Percentiles rank a stretch among this genome's conserved stretches.
phyloP scores from a whole-genome alignment of 2,797 vertebrate genomes.

The Sternarchorhynchus goeldii region DNA sequence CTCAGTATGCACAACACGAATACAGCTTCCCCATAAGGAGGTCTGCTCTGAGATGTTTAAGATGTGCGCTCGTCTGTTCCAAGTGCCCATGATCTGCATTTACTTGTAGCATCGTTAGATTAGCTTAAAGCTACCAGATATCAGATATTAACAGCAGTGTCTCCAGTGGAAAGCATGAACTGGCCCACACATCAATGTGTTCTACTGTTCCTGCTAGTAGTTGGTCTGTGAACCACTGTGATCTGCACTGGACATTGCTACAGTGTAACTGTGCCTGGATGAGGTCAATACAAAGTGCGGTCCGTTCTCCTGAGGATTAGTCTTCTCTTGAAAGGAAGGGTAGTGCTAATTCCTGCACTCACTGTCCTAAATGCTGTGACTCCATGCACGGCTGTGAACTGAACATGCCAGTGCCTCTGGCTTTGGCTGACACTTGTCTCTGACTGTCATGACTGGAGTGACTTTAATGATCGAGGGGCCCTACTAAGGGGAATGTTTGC shows the following conservation, averaged over 20 bases:
- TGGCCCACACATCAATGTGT: neutral
- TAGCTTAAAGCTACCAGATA: neutral
- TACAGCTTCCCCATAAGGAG: neutral
- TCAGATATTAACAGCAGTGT: neutral
- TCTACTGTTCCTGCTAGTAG: neutral
- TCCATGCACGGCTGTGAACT: neutral
- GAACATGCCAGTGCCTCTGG: neutral
- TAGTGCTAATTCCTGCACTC: no score
- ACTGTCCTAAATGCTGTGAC: neutral
- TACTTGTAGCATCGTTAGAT: neutral
- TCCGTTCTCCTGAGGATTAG: no score
- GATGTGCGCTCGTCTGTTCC: neutral
- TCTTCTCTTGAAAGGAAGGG: no score
- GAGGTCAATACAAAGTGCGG: no score
- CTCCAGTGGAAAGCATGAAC: neutral
- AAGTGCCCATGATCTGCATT: neutral
- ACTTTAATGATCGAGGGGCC: neutral
- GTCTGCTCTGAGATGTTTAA: constrained; percentile 6
- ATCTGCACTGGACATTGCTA: no score
- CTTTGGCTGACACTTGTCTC: neutral
- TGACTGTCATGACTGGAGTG: neutral
- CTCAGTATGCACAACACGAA: neutral
- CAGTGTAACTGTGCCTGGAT: no score
- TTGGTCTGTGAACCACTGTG: neutral
- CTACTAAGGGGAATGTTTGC: constrained; percentile 6